Evolutionary conservation across 1,140 invertebrate species (phyloP).

Genomic region (Diachasma alloeum): DNA sequence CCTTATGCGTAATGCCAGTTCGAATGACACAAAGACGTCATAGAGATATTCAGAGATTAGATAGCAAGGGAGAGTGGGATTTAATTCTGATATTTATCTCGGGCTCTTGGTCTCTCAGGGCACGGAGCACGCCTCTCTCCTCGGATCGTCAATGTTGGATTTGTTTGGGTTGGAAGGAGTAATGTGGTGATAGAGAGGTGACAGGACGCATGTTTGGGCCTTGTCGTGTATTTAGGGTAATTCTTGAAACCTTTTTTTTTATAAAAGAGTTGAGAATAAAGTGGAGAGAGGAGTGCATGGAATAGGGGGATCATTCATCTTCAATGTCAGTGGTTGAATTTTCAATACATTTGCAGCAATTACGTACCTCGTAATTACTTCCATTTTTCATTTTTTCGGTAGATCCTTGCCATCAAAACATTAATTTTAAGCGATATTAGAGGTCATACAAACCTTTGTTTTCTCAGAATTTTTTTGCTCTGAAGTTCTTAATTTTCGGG

Average conservation of each 20-base stretch:
- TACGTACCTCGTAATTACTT: too few species aligned
- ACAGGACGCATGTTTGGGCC: slow-evolving; percentile 24
- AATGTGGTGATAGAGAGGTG: slow-evolving; percentile 52
- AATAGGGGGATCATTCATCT: too few species aligned
- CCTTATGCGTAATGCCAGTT: slow-evolving; percentile 11
- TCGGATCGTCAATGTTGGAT: slow-evolving; percentile 44
- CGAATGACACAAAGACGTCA: slow-evolving; percentile 18
- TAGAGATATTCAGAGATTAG: not conserved
- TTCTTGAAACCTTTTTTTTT: slow-evolving; percentile 42
- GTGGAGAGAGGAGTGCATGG: too few species aligned
- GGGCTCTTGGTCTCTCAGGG: not conserved
- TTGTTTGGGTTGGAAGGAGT: slow-evolving; percentile 54
- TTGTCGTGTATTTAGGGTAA: not conserved
- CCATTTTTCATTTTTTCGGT: too few species aligned
- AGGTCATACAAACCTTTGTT: too few species aligned
- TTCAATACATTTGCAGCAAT: too few species aligned
- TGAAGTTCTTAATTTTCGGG: too few species aligned
- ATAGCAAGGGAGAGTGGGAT: not conserved
- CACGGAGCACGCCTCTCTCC: not conserved
- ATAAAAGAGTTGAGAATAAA: too few species aligned
- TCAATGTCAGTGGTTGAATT: too few species aligned
- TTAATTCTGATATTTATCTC: not conserved
- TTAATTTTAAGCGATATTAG: too few species aligned
- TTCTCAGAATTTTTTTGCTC: too few species aligned
- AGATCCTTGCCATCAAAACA: too few species aligned